Conservation (phyloP, 2,888 invertebrate genomes). For the Lysandra bellargus region DNA sequence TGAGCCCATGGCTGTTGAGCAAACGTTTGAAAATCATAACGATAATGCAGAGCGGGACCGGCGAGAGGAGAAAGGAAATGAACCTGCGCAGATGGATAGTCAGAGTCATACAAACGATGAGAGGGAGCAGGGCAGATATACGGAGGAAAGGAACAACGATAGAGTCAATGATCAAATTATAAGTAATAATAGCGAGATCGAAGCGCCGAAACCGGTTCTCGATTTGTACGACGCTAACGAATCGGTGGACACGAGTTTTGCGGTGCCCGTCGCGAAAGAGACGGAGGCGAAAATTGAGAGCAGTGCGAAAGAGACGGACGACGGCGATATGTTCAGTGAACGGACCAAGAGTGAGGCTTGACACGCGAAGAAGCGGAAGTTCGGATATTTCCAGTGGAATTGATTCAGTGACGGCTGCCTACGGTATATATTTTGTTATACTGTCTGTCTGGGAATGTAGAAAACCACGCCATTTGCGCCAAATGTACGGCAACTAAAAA, state of each 20-base stretch:
- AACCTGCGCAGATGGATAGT: constrained; percentile 35
- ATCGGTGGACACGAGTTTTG: constrained; percentile 60
- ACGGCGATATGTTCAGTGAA: constrained; percentile 36
- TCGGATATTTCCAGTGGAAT: constrained; percentile 70
- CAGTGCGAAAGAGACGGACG: constrained; percentile 31
- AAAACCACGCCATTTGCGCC: background rate
- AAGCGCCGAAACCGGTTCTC: constrained; percentile 32
- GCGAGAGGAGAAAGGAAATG: constrained; percentile 1
- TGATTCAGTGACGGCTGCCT: constrained; percentile 68
- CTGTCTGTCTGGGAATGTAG: background rate
- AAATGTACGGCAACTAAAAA: too few species aligned
- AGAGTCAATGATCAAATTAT: constrained; percentile 19
- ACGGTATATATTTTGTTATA: constrained; percentile 25
- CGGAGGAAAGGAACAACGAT: background rate
- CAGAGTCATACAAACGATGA: constrained; percentile 23
- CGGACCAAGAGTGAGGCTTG: constrained; percentile 58
- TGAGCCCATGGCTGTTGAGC: background rate
- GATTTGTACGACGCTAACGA: constrained; percentile 60
- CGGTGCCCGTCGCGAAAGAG: constrained; percentile 35
- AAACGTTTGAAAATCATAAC: background rate
- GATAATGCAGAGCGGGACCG: background rate
- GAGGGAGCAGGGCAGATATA: background rate
- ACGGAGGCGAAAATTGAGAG: constrained; percentile 29
- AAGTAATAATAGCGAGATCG: background rate
- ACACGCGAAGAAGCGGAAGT: constrained; percentile 58